Evolutionary conservation across 2,888 invertebrate genomes (phyloP), one percentile per base, ranked within the genome.

Genomic region (Serrognathus titanus): DNA sequence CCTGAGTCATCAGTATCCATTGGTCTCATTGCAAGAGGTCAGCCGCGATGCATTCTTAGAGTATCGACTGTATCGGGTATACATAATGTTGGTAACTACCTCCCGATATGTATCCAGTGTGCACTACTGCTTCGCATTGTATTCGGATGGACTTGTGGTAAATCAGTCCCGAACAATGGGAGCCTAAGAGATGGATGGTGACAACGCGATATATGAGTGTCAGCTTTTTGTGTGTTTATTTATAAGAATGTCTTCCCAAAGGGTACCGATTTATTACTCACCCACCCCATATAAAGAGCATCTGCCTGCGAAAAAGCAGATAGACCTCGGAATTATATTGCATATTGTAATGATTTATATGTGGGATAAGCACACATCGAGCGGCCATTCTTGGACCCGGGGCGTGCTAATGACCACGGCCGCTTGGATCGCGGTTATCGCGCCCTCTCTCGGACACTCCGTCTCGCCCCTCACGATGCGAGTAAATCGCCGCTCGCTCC

Each of bases 261-360:
- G 66, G 66, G 67, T 67, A 64, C 64, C 66, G 66, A 69, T 69
- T 69, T 68, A 69, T 69, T 67, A 63, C 63, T 60, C 59, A 63
- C 62, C 61, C 63, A 59, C 62, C 62, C 65, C 61, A 66, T 63
- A 75, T 76, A 76, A 78, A 77, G 78, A 76, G 75, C 78, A 78
- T 78, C 78, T 77, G 78, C 76, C 76, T 72, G 75, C 73, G 75
- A 75, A 75, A 75, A 75, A 75, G 71, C 74, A 75, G 75, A 76
- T 75, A 77, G 75, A 75, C 75, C 75, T 76, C 75, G 73, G 76
- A 78, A 78, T 78, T 78, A 78, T 78, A 78, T 78, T 78, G 77
- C 78, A 77, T 77, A 78, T 78, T 78, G 76, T 77, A 76, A 77
- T 78, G 78, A 78, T 78, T 78, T 78, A 78, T 77, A 75, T 69